phyloP scores from a whole-genome alignment of 2,888 invertebrate genomes.

The Noctua janthina region DNA sequence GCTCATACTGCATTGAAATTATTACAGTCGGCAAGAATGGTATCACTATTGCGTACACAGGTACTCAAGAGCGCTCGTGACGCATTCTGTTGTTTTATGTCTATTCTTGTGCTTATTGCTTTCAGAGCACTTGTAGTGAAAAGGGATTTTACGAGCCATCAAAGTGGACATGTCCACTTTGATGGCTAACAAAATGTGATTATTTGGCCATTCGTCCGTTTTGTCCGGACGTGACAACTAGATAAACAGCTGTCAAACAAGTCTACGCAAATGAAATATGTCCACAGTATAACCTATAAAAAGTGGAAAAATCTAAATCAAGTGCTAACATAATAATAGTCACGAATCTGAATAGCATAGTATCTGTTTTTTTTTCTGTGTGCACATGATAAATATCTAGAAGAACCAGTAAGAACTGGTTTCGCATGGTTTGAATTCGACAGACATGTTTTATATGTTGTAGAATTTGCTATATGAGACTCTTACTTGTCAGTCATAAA shows the following conservation, averaged over 20 bases:
- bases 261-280: conserved; percentile 12
- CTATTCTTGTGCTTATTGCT: background rate
- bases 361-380: conserved; percentile 32
- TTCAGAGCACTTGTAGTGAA: background rate
- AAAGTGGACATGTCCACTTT: background rate
- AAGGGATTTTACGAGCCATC: background rate
- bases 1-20: background rate
- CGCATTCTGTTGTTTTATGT: background rate
- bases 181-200: background rate
- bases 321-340: conserved; percentile 19
- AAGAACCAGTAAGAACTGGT: conserved; percentile 40
- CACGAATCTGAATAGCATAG: conserved; percentile 43
- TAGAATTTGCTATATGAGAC: conserved; percentile 13
- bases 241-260: conserved; percentile 21
- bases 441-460: conserved; percentile 20
- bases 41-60: background rate
- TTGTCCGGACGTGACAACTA: conserved; percentile 11
- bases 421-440: conserved; percentile 5
- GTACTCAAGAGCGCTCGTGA: background rate
- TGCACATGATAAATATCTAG: conserved; percentile 6
- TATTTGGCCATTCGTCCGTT: background rate
- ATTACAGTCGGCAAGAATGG: background rate
- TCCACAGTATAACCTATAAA: background rate
- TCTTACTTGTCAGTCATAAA: background rate
- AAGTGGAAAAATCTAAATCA: background rate